Evolutionary conservation across 2,797 vertebrate genomes (phyloP), one percentile per base, ranked within the genome.

Genomic region (Mormyrus proboscirostris): DNA sequence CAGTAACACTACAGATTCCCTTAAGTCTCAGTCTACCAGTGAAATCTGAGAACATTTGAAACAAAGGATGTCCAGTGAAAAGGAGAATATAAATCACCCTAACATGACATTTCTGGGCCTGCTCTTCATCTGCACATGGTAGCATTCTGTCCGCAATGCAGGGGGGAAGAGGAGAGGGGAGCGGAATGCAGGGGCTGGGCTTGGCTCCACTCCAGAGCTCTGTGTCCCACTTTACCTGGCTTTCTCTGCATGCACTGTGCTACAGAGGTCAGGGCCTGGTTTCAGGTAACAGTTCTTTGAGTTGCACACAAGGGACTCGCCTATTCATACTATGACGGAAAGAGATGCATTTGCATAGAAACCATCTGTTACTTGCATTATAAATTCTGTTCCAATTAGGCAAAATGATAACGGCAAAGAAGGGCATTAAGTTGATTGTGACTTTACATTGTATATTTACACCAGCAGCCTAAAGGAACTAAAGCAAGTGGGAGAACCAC

Each of bases 171-270:
- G 69, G 85, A 85, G 90, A 16, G 59, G 73, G 25, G 82, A 62
- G 19, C 1, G 51, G 12, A 83, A 83, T 6, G 51, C 33, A 87
- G 50, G 87, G 90, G 93, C 83, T 49, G 41, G 1, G 88, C 89
- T 91, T 92, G 84, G 76, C 51, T 57, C 38, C 10, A 16, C 33
- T 89, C 76, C 76, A 29, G 33, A 83, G 14, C 10, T 57, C 89
- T 89, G 84, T 94, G 95, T 93, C 94, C 95, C 93, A 95, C 93
- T 95, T 96, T 94, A 90, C 92, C 93, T 33, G 95, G 93, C 91
- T 93, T 91, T 92, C 93, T 88, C 90, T 91, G 93, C 93, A 91
- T 88, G 91, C 93, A 91, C 93, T 88, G 92, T 92, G 91, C 92
- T 93, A 90, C 49, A 90, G 91, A 93, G 93, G 93, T 93, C 92